These are phyloP conservation scores for Pangasianodon hypophthalmus DNA, from an alignment of 2,113 vertebrate genomes.

Conservation along the genomic window DNA sequence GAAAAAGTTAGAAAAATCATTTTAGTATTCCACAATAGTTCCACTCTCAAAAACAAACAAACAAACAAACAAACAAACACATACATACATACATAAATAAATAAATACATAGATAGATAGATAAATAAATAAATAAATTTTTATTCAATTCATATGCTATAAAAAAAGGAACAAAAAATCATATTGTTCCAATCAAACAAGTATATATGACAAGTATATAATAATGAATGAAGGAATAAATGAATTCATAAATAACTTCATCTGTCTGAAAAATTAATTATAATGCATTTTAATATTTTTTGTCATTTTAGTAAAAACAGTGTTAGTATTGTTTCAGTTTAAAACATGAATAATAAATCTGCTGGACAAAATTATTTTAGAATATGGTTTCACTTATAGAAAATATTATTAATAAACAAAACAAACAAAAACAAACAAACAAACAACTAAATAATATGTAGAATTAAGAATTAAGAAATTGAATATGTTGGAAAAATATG, in stretches of 20 bases:
- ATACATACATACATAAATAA: background rate
- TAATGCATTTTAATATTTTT: background rate
- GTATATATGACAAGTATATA: no score
- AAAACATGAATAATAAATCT: background rate
- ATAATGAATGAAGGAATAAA: background rate
- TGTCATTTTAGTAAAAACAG: background rate
- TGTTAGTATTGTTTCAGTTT: background rate
- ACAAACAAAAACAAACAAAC: background rate
- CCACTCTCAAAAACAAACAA: no score
- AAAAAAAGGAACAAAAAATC: no score
- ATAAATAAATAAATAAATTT: background rate
- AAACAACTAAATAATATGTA: background rate
- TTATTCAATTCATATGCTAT: background rate
- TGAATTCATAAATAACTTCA: background rate
- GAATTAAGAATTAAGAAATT: background rate
- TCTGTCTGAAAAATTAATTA: background rate
- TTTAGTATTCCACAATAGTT: background rate
- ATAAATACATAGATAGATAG: no score
- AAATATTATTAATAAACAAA: background rate
- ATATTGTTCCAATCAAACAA: no score
- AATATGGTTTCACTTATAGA: background rate
- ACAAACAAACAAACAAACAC: no score
- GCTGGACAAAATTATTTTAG: background rate
- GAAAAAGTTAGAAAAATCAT: background rate
- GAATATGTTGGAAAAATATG: background rate